Conservation (phyloP, 2,888 invertebrate genomes). For the Azorinus chamasolen region DNA sequence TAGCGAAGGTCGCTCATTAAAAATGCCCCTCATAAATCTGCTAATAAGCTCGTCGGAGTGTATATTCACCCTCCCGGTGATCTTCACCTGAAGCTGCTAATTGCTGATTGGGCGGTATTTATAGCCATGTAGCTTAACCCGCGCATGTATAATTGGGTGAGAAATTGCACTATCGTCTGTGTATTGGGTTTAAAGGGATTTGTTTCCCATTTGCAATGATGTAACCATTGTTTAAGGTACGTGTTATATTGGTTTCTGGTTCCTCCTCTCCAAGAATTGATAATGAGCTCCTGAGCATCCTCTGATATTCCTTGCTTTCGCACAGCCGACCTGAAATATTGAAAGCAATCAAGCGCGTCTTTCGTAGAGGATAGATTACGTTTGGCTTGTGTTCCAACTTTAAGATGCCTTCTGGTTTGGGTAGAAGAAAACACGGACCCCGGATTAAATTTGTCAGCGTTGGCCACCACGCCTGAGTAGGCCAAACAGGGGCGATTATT, state of each 20-base stretch:
- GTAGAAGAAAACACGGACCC: not conserved
- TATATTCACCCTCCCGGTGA: too few relatives aligned
- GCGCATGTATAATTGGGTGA: conserved; percentile 15
- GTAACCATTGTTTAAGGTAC: conserved; percentile 17
- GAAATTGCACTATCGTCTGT: conserved; percentile 24
- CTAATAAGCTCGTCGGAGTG: not conserved
- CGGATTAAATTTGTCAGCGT: conserved; percentile 3
- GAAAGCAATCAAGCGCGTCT: conserved; percentile 24
- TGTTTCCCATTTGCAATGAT: conserved; percentile 13
- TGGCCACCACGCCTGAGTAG: conserved; percentile 34
- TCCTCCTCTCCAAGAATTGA: conserved; percentile 15
- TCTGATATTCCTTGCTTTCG: not conserved
- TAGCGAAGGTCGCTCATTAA: not conserved
- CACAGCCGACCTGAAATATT: conserved; percentile 25
- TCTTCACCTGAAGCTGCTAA: conserved; percentile 13
- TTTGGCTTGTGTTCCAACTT: conserved; percentile 15
- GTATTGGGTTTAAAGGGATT: conserved; percentile 5
- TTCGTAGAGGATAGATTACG: conserved; percentile 15
- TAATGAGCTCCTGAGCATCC: conserved; percentile 12
- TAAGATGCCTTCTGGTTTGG: conserved; percentile 11
- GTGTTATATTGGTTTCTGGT: conserved; percentile 17
- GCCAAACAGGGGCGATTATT: conserved; percentile 30
- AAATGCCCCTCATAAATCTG: conserved; percentile 6
- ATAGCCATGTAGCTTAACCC: conserved; percentile 29
- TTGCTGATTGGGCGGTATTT: conserved; percentile 24